Percentiles rank a stretch among this genome's conserved stretches.
Conservation (phyloP, 2,797 vertebrate species). For the Typhlichthys subterraneus region DNA sequence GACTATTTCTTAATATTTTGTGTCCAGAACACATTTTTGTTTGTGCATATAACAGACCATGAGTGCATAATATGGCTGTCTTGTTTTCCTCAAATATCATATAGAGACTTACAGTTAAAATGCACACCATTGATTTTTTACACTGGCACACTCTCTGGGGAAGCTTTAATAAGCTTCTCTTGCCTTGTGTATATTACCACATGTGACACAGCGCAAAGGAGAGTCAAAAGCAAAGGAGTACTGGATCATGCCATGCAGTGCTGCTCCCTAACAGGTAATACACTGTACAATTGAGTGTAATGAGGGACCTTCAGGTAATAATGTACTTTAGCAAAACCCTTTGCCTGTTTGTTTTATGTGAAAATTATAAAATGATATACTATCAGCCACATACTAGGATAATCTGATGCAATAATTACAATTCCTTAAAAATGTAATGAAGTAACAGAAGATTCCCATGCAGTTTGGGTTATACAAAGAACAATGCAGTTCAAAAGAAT, state of each 20-base stretch:
- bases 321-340: slow-evolving; percentile 19
- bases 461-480: not conserved
- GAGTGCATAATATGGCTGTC: not conserved
- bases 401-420: not conserved
- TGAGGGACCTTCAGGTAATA: slow-evolving; percentile 69
- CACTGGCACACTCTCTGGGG: slow-evolving; percentile 62
- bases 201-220: slow-evolving; percentile 64
- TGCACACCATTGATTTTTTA: slow-evolving; percentile 70
- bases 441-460: not conserved
- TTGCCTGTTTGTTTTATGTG: slow-evolving; percentile 48
- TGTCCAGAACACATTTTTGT: not conserved
- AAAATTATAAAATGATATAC: slow-evolving; percentile 11
- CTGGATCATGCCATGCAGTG: slow-evolving; percentile 48
- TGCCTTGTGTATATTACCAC: slow-evolving; percentile 58
- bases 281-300: slow-evolving; percentile 77
- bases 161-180: slow-evolving; percentile 64
- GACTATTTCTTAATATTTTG: not conserved
- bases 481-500: too few species aligned
- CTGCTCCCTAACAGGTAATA: slow-evolving; percentile 61
- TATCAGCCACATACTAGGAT: not conserved
- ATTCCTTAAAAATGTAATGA: slow-evolving; percentile 1
- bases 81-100: slow-evolving; percentile 34
- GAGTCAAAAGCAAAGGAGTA: slow-evolving; percentile 56
- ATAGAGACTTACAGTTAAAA: slow-evolving; percentile 63
- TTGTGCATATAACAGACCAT: not conserved